These are phyloP conservation scores for Hymenopus coronatus DNA, from an alignment of 2,888 invertebrate genomes.

Conservation along the genomic window DNA sequence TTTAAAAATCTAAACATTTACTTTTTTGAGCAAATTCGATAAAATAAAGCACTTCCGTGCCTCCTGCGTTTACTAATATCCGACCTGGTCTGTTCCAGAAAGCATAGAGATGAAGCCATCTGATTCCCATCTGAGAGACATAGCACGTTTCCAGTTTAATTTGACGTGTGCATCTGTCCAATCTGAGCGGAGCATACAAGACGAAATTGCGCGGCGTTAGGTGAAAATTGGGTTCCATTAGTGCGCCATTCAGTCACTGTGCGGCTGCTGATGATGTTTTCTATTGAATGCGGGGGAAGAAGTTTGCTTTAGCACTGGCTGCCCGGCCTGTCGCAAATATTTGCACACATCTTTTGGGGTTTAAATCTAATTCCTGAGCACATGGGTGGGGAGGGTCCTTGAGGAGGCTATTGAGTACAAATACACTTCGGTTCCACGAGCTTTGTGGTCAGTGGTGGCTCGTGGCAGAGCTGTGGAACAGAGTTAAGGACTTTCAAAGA, in stretches of 20 bases:
- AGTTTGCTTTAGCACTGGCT: background rate
- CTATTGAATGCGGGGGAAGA: background rate
- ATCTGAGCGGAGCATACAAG: background rate
- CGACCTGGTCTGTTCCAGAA: too few species aligned
- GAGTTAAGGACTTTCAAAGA: too few species aligned
- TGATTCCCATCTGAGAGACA: too few species aligned
- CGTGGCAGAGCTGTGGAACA: too few species aligned
- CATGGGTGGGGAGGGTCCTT: background rate
- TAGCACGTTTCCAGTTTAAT: too few species aligned
- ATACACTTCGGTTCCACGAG: too few species aligned
- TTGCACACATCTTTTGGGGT: background rate
- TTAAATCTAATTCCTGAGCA: background rate
- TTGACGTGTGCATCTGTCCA: background rate
- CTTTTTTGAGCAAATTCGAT: too few species aligned
- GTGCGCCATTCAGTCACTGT: background rate
- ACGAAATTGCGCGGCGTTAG: background rate
- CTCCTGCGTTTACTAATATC: too few species aligned
- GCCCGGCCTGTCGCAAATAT: background rate
- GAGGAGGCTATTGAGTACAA: background rate
- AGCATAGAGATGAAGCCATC: too few species aligned
- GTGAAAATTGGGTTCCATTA: background rate
- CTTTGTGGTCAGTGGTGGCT: background rate
- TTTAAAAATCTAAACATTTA: too few species aligned
- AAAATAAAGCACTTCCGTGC: too few species aligned
- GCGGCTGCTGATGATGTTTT: too few species aligned